phyloP scores from a whole-genome alignment of 1,140 invertebrate species.

The Trinorchestia longiramus region DNA sequence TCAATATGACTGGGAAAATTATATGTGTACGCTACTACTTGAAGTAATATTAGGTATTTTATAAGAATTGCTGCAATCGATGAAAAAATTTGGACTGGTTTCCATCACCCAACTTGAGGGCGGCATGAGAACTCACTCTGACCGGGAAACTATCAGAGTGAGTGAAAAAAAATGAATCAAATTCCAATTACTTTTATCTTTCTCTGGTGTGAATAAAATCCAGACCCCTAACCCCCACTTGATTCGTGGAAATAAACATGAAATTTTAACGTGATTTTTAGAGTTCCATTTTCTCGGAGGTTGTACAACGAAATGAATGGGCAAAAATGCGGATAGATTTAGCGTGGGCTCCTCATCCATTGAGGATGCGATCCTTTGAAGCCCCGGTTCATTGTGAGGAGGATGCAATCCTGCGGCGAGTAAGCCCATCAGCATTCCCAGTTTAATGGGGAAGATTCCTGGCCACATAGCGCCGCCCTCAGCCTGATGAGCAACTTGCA shows the following conservation, averaged over 20 bases:
- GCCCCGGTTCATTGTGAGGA: background rate
- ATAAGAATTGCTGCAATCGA: too few species aligned
- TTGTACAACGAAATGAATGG: background rate
- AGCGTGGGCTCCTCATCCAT: background rate
- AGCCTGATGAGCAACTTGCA: background rate
- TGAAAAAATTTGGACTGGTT: too few species aligned
- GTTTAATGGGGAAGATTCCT: constrained; percentile 46
- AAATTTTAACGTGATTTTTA: background rate
- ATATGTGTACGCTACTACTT: too few species aligned
- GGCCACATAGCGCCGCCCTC: constrained; percentile 19
- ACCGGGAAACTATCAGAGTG: too few species aligned
- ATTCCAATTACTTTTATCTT: background rate
- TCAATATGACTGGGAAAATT: too few species aligned
- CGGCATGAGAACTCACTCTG: too few species aligned
- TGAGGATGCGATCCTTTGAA: background rate
- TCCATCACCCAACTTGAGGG: too few species aligned
- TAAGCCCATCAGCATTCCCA: constrained; percentile 35
- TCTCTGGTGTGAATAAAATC: background rate
- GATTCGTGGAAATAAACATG: background rate
- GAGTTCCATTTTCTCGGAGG: background rate
- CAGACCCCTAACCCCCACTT: background rate
- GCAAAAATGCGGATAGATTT: background rate
- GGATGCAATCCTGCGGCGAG: background rate
- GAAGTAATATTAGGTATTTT: too few species aligned
- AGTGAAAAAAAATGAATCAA: too few species aligned